phyloP scores from a whole-genome alignment of 2,113 vertebrate genomes.

The Mungos mungo region DNA sequence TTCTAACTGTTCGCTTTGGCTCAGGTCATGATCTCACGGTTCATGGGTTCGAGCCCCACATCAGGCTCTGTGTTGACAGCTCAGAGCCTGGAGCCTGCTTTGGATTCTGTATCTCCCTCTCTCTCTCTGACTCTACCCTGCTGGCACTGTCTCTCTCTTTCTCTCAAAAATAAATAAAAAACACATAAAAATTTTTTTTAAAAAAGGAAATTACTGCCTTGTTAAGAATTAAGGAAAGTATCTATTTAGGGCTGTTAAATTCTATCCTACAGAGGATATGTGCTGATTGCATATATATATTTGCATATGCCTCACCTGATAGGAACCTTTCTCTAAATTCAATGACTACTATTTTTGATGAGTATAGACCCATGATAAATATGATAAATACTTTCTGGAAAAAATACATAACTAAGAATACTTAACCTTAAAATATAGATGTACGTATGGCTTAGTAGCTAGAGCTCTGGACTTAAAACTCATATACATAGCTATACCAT shows the following conservation, averaged over 20 bases:
- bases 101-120: no score
- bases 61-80: no score
- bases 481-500: background rate
- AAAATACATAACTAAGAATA: constrained; percentile 28
- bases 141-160: no score
- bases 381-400: background rate
- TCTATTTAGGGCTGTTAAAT: background rate
- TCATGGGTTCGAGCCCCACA: no score
- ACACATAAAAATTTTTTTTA: no score
- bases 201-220: background rate
- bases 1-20: no score
- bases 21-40: no score
- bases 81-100: no score
- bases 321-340: background rate
- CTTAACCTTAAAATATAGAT: background rate
- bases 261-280: background rate
- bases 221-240: background rate
- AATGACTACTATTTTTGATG: background rate
- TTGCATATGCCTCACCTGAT: background rate
- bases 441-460: background rate
- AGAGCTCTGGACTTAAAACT: background rate
- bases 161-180: no score
- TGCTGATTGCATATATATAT: no score
- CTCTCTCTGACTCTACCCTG: no score
- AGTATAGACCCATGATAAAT: background rate